These are phyloP conservation scores for Poeciliopsis paucimaculata DNA, from an alignment of 2,797 vertebrate species.

Conservation along the genomic window DNA sequence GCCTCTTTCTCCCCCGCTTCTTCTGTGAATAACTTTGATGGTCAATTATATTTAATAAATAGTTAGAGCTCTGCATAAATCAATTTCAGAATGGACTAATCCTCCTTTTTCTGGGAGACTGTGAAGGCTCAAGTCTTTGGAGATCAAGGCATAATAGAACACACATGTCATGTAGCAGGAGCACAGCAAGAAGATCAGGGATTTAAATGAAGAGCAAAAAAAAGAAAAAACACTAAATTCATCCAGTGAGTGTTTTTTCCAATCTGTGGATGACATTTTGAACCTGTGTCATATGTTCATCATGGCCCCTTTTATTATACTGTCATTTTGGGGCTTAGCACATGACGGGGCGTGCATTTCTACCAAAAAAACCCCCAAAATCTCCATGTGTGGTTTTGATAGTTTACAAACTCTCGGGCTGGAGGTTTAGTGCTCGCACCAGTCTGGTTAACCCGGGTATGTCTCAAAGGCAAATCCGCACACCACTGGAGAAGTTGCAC, in stretches of 20 bases:
- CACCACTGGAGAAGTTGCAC: slow-evolving; percentile 27
- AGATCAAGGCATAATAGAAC: slow-evolving; percentile 80
- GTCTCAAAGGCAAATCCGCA: slow-evolving; percentile 53
- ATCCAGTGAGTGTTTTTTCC: slow-evolving; percentile 42
- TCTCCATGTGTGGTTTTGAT: slow-evolving; percentile 67
- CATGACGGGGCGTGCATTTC: slow-evolving; percentile 43
- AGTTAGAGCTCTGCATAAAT: slow-evolving; percentile 83
- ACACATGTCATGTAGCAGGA: slow-evolving; percentile 77
- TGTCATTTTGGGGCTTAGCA: slow-evolving; percentile 50
- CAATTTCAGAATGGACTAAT: slow-evolving; percentile 82
- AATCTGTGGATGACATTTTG: slow-evolving; percentile 53
- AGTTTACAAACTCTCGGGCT: slow-evolving; percentile 81
- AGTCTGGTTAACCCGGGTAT: slow-evolving; percentile 72
- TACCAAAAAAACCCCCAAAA: slow-evolving; percentile 47
- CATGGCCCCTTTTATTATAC: slow-evolving; percentile 66
- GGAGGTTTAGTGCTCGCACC: slow-evolving; percentile 76
- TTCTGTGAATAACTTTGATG: slow-evolving; percentile 83
- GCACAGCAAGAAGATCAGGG: slow-evolving; percentile 35
- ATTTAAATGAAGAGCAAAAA: slow-evolving; percentile 2
- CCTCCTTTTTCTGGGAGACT: slow-evolving; percentile 77
- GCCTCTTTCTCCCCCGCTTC: slow-evolving; percentile 56
- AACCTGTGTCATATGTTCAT: slow-evolving; percentile 48
- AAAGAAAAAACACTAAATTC: slow-evolving; percentile 12
- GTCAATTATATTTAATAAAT: slow-evolving; percentile 87
- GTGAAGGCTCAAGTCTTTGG: slow-evolving; percentile 81